These are phyloP conservation scores for Acropternis orthonyx DNA, from an alignment of 2,797 vertebrate species.

Conservation along the genomic window DNA sequence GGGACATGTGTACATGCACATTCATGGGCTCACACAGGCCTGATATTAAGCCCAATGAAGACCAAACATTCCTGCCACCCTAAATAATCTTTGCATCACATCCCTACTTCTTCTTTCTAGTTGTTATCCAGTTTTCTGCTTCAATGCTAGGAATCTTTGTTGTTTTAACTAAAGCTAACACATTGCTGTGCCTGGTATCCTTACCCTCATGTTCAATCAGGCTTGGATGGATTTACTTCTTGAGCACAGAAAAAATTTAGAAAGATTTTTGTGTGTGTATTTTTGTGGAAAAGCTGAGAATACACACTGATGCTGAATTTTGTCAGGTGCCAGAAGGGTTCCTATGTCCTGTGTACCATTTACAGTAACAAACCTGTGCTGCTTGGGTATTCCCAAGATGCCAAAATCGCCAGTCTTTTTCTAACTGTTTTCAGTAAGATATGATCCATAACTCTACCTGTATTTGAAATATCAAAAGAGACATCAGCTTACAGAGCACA, in stretches of 20 bases:
- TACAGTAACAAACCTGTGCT: not conserved
- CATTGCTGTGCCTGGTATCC: not conserved
- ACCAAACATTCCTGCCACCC: not conserved
- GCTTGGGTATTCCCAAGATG: not conserved
- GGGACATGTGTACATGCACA: not conserved
- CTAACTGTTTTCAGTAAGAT: not conserved
- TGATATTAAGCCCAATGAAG: not conserved
- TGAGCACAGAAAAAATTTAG: not conserved
- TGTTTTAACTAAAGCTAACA: not conserved
- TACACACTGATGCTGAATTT: not conserved
- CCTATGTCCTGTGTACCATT: not conserved
- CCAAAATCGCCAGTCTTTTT: not conserved
- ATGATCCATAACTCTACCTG: not conserved
- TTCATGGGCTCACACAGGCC: not conserved
- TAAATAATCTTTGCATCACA: not conserved
- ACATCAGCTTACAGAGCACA: not conserved
- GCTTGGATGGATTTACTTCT: not conserved
- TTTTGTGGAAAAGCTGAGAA: not conserved
- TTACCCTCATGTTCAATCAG: not conserved
- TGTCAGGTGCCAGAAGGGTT: not conserved
- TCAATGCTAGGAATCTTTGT: not conserved
- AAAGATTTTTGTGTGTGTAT: not conserved
- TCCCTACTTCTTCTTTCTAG: not conserved
- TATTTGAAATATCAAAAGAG: not conserved
- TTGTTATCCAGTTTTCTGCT: not conserved